Evolutionary conservation across 2,113 vertebrate genomes (phyloP), one percentile per base, ranked within the genome.

Genomic region (Etia nguti): DNA sequence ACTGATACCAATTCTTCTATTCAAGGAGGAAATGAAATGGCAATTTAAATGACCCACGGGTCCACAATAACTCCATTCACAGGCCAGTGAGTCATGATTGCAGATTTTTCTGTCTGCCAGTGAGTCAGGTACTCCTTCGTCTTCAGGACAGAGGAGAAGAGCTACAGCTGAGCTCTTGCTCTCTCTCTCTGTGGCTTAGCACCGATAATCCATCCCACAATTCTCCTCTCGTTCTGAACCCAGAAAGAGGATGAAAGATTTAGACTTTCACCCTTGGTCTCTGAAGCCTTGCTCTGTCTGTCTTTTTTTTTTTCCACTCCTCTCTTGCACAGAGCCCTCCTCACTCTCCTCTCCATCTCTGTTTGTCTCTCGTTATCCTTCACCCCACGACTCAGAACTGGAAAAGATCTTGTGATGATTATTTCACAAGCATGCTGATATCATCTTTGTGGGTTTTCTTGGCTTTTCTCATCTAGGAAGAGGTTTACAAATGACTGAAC

Each of bases 171-270:
- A 94, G 87, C 89, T 87, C 93, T 75, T 46, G 24, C 43, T 75
- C 70, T 75, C 43, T 75, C 43, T 65, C 92, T 88, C 90, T 91
- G 90, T 54, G 77, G 92, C 93, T 94, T 94, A 94, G 91, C 80
- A 79, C 88, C 73, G 26, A 92, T 96, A 96, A 96, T 95, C 95
- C 94, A 88, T 90, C 92, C 92, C 90, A 91, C 92, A 93, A 92
- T 94, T 95, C 94, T 93, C 88, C 93, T 90, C 92, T 94, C 87
- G 54, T 92, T 87, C 92, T 92, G 92, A 95, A 94, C 93, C 93
- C 91, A 81, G 92, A 86, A 90, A 93, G 79, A 86, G 95, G 93
- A 95, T 95, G 92, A 96, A 94, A 94, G 93, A 95, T 93, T 95
- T 94, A 95, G 92, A 93, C 90, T 88, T 93, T 93, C 93, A 94